Evolutionary conservation across 53 echinoderm and acorn worm genomes (phyloP).

Genomic region (Henricia sp.): DNA sequence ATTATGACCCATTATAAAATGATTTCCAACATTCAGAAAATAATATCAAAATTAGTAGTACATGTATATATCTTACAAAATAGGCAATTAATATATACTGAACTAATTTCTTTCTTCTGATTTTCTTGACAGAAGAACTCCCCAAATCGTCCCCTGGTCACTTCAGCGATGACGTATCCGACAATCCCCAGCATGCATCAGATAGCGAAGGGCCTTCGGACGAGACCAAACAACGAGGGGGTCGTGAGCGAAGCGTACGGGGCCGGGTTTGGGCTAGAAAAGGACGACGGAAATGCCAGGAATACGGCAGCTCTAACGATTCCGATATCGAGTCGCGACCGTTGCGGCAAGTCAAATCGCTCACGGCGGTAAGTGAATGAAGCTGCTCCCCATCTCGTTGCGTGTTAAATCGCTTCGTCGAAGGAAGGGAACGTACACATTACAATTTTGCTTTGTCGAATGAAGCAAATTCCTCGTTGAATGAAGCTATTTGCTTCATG

Average conservation of each 20-base stretch:
- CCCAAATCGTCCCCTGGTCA: constrained; percentile 38
- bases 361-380: constrained; percentile 26
- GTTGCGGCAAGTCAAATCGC: constrained; percentile 36
- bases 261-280: constrained; percentile 58
- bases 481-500: no score
- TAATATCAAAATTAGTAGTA: no score
- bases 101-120: not conserved
- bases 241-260: constrained; percentile 23
- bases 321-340: constrained; percentile 69
- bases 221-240: constrained; percentile 17
- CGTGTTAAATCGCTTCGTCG: no score
- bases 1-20: no score
- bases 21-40: no score
- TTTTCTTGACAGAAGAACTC: constrained; percentile 60
- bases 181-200: constrained; percentile 69
- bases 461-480: no score
- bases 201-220: constrained; percentile 71
- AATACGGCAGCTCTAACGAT: constrained; percentile 69
- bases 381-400: not conserved
- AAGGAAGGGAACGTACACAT: no score
- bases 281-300: constrained; percentile 62
- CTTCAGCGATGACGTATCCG: constrained; percentile 63
- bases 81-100: no score
- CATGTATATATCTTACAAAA: no score
- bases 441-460: no score